Evolutionary conservation across 2,113 vertebrate genomes (phyloP), one percentile per base, ranked within the genome.

Genomic region (Alosa alosa): DNA sequence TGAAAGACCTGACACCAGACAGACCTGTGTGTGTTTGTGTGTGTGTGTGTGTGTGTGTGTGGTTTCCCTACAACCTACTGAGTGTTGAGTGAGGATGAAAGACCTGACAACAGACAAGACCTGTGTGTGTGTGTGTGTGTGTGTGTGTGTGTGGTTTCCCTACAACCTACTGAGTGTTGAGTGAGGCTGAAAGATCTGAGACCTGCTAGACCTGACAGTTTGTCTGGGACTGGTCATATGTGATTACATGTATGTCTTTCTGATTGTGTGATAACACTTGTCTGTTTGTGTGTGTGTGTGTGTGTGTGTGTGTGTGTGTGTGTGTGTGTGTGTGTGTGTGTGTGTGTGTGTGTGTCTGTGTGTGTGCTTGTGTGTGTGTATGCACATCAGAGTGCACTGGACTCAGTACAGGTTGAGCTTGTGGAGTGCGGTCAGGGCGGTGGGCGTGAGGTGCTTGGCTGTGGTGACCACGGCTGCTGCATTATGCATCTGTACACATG

Each of bases 401-500:
- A 55, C 15, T 7, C 64, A 25, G 64, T 13, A 9, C 25, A 75
- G 52, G 81, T 86, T 78, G 83, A 83, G 83, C 82, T 64, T 88
- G 78, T 81, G 49, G 86, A 87, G 86, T 88, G 87, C 60, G 86
- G 89, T 88, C 86, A 87, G 83, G 31, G 39, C 81, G 84, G 84
- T 7, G 82, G 88, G 84, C 88, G 8, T 90, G 87, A 90, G 89
- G 86, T 87, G 84, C 87, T 87, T 82, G 83, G 81, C 86, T 46
- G 88, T 47, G 88, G 89, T 90, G 83, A 31, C 31, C 31, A 31
- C 25, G 82, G 85, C 86, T 90, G 86, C 85, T 90, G 86, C 83
- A 90, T 90, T 87, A 72, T 68, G 60, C 60, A 68, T n/a, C 25
- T 25, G n/a, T 1, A 64, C 20, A n/a, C 50, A 52, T 11, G 11